Evolutionary conservation across 2,888 invertebrate genomes (phyloP).

Genomic region (Rhingia rostrata): DNA sequence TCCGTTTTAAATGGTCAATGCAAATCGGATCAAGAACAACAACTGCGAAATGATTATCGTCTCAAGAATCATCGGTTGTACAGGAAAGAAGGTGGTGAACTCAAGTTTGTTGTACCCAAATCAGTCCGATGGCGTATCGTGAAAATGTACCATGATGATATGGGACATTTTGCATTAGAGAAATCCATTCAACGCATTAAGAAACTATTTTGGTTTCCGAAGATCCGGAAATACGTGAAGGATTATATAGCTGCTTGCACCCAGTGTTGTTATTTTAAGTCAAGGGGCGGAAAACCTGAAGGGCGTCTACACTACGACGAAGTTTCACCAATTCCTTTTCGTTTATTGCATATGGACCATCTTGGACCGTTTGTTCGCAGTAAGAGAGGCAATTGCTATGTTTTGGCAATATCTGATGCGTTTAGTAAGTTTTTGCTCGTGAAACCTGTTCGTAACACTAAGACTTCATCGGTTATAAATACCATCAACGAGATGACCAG

Average conservation of each 20-base stretch:
- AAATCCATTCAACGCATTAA: constrained; percentile 65
- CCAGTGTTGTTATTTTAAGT: constrained; percentile 27
- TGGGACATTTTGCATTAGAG: constrained; percentile 64
- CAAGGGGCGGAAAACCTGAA: constrained; percentile 9
- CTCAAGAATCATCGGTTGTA: constrained; percentile 53
- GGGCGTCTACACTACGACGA: constrained; percentile 5
- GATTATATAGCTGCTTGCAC: constrained; percentile 51
- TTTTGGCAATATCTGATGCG: constrained; percentile 44
- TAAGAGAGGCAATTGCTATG: constrained; percentile 27
- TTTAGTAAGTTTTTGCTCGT: constrained; percentile 59
- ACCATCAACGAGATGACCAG: no score
- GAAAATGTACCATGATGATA: constrained; percentile 64
- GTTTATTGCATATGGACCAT: constrained; percentile 68
- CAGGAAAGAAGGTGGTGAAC: constrained; percentile 12
- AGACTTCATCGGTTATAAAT: no score
- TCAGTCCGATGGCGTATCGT: constrained; percentile 64
- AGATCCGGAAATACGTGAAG: constrained; percentile 29
- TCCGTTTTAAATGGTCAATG: constrained; percentile 38
- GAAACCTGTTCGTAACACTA: no score
- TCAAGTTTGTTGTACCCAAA: constrained; percentile 65
- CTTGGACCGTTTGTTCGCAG: constrained; percentile 61
- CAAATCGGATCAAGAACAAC: constrained; percentile 44
- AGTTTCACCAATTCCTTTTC: constrained; percentile 68
- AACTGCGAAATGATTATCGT: constrained; percentile 51
- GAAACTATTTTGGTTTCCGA: constrained; percentile 70